Evolutionary conservation across 2,113 vertebrate genomes (phyloP).

Genomic region (Clarias magur): DNA sequence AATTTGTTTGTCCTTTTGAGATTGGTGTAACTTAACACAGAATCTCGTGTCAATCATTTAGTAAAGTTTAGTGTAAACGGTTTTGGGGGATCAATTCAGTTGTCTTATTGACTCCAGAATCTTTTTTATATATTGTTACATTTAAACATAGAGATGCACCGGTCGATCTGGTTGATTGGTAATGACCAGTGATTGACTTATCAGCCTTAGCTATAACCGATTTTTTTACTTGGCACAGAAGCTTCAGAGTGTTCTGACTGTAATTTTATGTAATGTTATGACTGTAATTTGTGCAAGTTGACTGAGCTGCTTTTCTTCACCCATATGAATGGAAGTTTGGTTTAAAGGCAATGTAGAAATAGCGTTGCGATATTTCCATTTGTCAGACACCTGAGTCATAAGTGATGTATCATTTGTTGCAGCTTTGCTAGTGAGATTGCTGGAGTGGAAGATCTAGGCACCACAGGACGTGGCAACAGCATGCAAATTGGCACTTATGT

Average conservation of each 20-base stretch:
- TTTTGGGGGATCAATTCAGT: background rate
- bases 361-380: background rate
- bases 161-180: no score
- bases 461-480: slow-evolving; percentile 93
- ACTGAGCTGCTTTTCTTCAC: background rate
- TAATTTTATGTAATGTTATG: no score
- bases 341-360: background rate
- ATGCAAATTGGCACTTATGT: slow-evolving; percentile 97
- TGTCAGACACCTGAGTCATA: background rate
- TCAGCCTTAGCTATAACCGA: no score
- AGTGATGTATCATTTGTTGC: background rate
- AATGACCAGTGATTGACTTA: no score
- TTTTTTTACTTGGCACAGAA: no score
- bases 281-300: background rate
- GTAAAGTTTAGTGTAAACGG: background rate
- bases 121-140: no score
- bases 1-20: background rate
- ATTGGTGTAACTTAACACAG: background rate
- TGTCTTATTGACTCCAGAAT: no score
- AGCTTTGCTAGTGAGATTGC: slow-evolving; percentile 98
- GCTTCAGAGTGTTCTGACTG: no score
- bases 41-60: background rate
- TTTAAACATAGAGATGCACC: no score
- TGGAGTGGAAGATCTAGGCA: slow-evolving; percentile 95
- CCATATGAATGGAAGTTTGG: background rate